These are phyloP conservation scores for Folsomia candida DNA, from an alignment of 2,888 invertebrate species.

Conservation along the genomic window DNA sequence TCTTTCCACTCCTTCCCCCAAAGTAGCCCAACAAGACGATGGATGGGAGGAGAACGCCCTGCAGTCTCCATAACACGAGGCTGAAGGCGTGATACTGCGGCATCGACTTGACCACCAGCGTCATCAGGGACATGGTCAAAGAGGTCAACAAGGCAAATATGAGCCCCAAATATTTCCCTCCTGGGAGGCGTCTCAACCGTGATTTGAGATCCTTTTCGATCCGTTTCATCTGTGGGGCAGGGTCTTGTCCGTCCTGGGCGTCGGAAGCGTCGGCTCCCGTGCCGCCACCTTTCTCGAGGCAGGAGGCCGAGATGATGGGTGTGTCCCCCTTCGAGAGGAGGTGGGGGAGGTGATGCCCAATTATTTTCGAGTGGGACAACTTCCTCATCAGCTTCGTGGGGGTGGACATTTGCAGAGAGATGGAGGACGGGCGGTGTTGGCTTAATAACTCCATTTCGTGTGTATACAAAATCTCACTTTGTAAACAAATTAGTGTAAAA, in stretches of 20 bases:
- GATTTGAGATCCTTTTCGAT: not conserved
- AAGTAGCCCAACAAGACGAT: constrained; percentile 24
- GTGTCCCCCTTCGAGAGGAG: not conserved
- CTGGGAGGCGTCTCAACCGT: not conserved
- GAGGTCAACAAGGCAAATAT: constrained; percentile 29
- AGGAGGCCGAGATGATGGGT: not conserved
- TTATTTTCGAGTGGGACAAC: constrained; percentile 18
- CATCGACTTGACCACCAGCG: constrained; percentile 33
- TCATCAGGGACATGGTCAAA: constrained; percentile 28
- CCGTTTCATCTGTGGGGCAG: not conserved
- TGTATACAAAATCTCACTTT: no score
- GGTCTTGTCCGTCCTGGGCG: not conserved
- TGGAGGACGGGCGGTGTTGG: no score
- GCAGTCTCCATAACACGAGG: constrained; percentile 39
- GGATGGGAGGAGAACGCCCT: constrained; percentile 37
- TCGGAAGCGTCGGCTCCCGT: not conserved
- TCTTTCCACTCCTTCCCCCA: constrained; percentile 7
- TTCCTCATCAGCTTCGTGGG: constrained; percentile 5
- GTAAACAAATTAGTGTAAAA: no score
- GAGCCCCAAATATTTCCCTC: constrained; percentile 25
- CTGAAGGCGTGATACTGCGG: constrained; percentile 38
- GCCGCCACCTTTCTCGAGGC: not conserved
- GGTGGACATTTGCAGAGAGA: not conserved
- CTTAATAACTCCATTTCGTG: no score
- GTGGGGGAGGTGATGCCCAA: not conserved